Evolutionary conservation across 2,113 vertebrate genomes (phyloP).

Genomic region (Fregata magnificens): DNA sequence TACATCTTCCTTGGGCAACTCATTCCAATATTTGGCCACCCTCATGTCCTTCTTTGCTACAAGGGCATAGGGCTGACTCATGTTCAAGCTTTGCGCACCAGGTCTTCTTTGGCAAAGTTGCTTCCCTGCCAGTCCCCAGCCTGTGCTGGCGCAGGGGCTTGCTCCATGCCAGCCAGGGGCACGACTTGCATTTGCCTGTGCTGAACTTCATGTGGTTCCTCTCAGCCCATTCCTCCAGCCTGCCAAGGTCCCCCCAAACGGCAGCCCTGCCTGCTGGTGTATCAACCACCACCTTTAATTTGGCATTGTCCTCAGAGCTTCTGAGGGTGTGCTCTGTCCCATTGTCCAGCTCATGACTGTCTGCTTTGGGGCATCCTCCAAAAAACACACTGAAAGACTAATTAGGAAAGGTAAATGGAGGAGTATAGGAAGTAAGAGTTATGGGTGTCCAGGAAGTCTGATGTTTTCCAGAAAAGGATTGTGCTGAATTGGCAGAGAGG

Average conservation of each 20-base stretch:
- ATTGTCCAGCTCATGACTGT: not conserved
- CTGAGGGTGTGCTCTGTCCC: not conserved
- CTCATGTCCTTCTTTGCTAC: not conserved
- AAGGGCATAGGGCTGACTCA: not conserved
- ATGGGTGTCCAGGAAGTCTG: not conserved
- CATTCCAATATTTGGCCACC: not conserved
- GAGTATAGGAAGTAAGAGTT: not conserved
- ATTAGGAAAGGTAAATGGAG: not conserved
- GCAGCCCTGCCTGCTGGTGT: not conserved
- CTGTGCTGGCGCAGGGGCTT: not conserved
- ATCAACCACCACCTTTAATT: not conserved
- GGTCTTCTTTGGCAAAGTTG: not conserved
- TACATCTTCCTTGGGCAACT: accelerated
- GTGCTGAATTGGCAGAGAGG: not conserved
- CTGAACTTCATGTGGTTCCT: not conserved
- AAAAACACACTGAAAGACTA: not conserved
- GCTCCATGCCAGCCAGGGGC: not conserved
- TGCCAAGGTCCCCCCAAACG: accelerated
- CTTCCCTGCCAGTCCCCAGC: not conserved
- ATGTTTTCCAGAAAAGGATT: not conserved
- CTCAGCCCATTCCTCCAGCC: not conserved
- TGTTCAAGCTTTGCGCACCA: not conserved
- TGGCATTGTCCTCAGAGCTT: not conserved
- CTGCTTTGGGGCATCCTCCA: not conserved
- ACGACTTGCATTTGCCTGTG: not conserved